Evolutionary conservation across 2,888 invertebrate genomes (phyloP), one percentile per base, ranked within the genome.

Genomic region (Augiades crinisus): DNA sequence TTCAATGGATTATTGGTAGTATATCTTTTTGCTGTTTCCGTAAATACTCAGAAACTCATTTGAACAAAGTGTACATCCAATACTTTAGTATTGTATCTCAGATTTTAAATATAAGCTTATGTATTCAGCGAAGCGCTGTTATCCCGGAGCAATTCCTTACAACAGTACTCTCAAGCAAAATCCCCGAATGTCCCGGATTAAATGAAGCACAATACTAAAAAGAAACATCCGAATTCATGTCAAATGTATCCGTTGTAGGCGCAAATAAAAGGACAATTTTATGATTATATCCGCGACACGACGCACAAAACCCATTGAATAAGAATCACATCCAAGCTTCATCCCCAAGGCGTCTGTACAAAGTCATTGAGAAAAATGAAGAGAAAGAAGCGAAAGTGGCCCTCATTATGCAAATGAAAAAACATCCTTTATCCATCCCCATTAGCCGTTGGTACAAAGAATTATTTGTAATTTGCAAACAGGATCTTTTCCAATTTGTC

Each of bases 401-500:
- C 57, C 70, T 78, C 80, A 75, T 82, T 83, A 82, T 81, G 80
- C 68, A 81, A 83, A 83, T 82, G 75, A 51, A 51, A 44, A 51
- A 75, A 75, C 72, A 75, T 81, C 72, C 78, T 78, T 78, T 81
- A 81, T 82, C 75, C 72, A 67, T 71, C 65, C 66, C 72, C 69
- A 75, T 78, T 81, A 77, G 74, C 68, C 66, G 67, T 67, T 68
- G 68, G 71, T 70, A 68, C 68, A 68, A 73, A 72, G 71, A 75
- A 79, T 77, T 76, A 79, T 79, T 77, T 78, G 75, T 78, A 75
- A 79, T 81, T 78, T 76, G 69, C 71, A 70, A 80, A 74, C 78
- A 73, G 64, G 70, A 75, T 75, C 71, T 75, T 76, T 73, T 72
- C 65, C 74, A 80, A 81, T 81, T 83, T 80, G 76, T 81, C 73